Percentiles rank a stretch among this genome's conserved stretches.
Evolutionary conservation across 2,113 vertebrate genomes (phyloP).

Genomic region (Sander vitreus): DNA sequence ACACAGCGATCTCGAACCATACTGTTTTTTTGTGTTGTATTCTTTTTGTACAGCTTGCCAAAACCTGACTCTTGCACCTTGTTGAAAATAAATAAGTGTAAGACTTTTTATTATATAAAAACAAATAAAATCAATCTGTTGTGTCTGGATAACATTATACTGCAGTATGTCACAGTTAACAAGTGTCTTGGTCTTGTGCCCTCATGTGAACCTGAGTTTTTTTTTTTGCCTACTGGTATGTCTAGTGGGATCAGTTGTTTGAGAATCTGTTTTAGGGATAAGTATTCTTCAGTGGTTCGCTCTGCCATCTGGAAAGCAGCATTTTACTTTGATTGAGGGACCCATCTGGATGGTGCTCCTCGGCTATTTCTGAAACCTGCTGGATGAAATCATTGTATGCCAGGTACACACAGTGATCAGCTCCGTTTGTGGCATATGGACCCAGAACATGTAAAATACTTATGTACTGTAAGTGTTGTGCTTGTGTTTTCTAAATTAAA

Average conservation of each 20-base stretch:
- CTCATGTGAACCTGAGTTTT: not conserved
- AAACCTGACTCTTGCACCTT: slow-evolving; percentile 28
- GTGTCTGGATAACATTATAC: slow-evolving; percentile 1
- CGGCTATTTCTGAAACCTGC: not conserved
- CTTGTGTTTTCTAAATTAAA: not conserved
- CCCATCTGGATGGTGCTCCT: slow-evolving; percentile 36
- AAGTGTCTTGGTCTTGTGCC: not conserved
- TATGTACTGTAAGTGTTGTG: not conserved
- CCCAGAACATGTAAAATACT: not conserved
- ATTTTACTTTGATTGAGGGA: slow-evolving; percentile 52
- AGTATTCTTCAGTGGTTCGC: slow-evolving; percentile 31
- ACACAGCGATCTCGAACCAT: not conserved
- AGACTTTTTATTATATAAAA: slow-evolving; percentile 17
- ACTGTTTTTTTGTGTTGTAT: not conserved
- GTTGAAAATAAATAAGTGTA: slow-evolving; percentile 49
- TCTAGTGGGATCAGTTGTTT: slow-evolving; percentile 12
- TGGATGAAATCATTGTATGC: not conserved
- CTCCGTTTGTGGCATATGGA: not conserved
- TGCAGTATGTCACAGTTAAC: not conserved
- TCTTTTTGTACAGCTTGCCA: slow-evolving; percentile 51
- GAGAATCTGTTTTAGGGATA: slow-evolving; percentile 14
- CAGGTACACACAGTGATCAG: not conserved
- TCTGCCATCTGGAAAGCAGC: slow-evolving; percentile 44
- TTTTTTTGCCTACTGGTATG: not conserved
- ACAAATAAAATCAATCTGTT: slow-evolving; percentile 31